Conservation (phyloP, 2,888 invertebrate genomes). For the Spicauda simplicius region DNA sequence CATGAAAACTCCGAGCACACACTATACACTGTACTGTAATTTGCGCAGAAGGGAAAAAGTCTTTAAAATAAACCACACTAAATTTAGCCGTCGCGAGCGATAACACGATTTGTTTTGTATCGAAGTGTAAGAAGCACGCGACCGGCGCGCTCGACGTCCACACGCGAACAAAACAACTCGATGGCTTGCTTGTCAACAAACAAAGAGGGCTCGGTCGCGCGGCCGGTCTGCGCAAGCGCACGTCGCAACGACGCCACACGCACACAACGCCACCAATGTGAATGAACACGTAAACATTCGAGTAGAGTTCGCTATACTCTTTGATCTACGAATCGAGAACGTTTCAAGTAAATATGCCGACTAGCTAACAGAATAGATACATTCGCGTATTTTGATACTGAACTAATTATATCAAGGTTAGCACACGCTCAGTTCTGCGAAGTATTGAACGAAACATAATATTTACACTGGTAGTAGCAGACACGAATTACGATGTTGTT, state of each 20-base stretch:
- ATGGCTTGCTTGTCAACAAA: constrained; percentile 78
- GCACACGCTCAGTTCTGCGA: constrained; percentile 19
- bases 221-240: constrained; percentile 62
- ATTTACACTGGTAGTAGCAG: constrained; percentile 15
- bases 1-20: constrained; percentile 42
- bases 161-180: constrained; percentile 59
- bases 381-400: constrained; percentile 37
- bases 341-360: constrained; percentile 19
- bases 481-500: constrained; percentile 16
- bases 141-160: constrained; percentile 59
- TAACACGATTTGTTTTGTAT: constrained; percentile 53
- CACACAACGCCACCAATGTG: constrained; percentile 65
- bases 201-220: constrained; percentile 73
- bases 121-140: constrained; percentile 47
- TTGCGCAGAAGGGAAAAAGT: constrained; percentile 62
- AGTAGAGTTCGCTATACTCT: constrained; percentile 47
- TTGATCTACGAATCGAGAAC: constrained; percentile 39
- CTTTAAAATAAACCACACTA: constrained; percentile 66
- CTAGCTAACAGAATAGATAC: constrained; percentile 11
- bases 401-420: constrained; percentile 44
- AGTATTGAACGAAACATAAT: constrained; percentile 17
- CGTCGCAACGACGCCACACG: constrained; percentile 63
- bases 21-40: constrained; percentile 63
- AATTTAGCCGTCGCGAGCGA: constrained; percentile 66
- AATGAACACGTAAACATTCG: constrained; percentile 78